Base-by-base conservation (phyloP, 2,113 vertebrate genomes). In the Perognathus longimembris region DNA sequence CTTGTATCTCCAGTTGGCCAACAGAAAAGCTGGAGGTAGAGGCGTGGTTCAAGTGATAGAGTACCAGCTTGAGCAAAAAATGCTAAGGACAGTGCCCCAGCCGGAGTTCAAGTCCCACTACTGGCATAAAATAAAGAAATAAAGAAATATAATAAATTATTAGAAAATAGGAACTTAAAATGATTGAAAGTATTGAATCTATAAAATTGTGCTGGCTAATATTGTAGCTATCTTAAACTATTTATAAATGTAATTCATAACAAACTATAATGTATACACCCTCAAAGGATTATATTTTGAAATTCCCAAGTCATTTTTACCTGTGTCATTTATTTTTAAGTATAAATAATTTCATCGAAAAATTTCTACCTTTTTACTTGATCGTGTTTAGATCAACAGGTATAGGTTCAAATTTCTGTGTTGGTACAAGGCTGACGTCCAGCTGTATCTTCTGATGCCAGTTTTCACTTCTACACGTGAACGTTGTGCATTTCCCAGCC, bases 351-450 rank as follows among this genome's bases (percentile, higher is more conserved):
- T 85, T 75, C 40, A 69, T 76, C 30, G 6, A 85, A 81, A 32
- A 85, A 20, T 36, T 42, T 93, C 70, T 28, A 78, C 21, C 88
- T 82, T 90, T 82, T 71, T 34, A 82, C 9, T n/a, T 75, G 70
- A 81, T 73, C n/a, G 24, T 15, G 5, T 4, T 20, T 45, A 45
- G 12, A 45, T 21, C 50, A 50, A 50, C 12, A n/a, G 10, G 18
- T n/a, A 9, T 26, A 36, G 26, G 9, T 79, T 71, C 26, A 64
- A 28, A 50, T 63, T 59, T 63, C 64, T 28, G n/a, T 30, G 40
- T 91, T 87, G 36, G 87, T 70, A 67, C 1, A 32, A 0, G 2
- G 18, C 7, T 66, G 70, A 28, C 22, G 38, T 38, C n/a, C 12
- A 34, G 36, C 57, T 28, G 36, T 34, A 59, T 38, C 26, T 64